Evolutionary conservation across 2,797 vertebrate species (phyloP).

Genomic region (Limnodromus scolopaceus): DNA sequence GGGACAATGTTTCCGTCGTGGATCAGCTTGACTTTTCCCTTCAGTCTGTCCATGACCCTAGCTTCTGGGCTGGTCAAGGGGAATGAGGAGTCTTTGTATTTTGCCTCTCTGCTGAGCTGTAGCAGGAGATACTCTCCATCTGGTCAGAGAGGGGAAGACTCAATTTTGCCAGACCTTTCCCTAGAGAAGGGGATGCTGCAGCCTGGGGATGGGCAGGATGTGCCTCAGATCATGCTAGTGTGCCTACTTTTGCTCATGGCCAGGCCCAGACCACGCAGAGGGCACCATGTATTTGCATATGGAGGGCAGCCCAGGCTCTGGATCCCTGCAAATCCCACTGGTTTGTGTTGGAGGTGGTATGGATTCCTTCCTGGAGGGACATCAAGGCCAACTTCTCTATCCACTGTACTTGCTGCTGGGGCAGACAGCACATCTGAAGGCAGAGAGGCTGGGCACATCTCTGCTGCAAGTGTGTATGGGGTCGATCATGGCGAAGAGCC

Average conservation of each 20-base stretch:
- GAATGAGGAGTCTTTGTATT: background rate
- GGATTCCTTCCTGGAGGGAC: background rate
- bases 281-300: background rate
- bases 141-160: background rate
- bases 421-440: background rate
- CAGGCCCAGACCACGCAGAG: background rate
- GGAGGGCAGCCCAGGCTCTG: background rate
- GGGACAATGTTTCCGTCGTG: background rate
- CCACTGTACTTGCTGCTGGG: background rate
- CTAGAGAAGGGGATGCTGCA: background rate
- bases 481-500: background rate
- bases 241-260: background rate
- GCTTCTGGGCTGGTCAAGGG: background rate
- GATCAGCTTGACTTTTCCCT: background rate
- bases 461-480: background rate
- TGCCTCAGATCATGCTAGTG: too few relatives aligned
- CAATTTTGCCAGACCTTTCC: background rate
- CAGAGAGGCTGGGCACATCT: background rate
- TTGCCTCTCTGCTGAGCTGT: background rate
- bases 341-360: too few relatives aligned
- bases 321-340: background rate
- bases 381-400: background rate
- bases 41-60: background rate
- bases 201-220: background rate
- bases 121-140: background rate